Percentiles rank a stretch among this genome's conserved stretches.
phyloP scores from a whole-genome alignment of 1,140 invertebrate species.

The Scaptodrosophila lebanonensis region DNA sequence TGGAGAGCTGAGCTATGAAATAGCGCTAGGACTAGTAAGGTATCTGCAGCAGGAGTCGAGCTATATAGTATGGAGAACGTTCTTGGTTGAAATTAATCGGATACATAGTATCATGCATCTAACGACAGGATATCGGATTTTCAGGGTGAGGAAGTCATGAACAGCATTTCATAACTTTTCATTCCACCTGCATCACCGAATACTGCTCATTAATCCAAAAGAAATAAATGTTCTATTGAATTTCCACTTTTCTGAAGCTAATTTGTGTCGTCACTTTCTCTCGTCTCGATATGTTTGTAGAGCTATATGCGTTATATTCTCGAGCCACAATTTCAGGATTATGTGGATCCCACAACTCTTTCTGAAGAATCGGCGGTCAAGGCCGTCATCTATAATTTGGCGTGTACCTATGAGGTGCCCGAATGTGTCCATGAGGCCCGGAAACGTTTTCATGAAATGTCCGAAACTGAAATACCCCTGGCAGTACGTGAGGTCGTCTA shows the following conservation, averaged over 20 bases:
- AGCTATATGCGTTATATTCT: too few relatives aligned
- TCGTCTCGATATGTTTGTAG: too few relatives aligned
- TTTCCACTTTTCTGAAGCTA: too few relatives aligned
- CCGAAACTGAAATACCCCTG: constrained; percentile 80
- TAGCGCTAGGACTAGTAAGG: constrained; percentile 79
- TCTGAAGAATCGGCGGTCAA: neutral
- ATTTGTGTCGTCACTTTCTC: too few relatives aligned
- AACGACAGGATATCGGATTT: constrained; percentile 78
- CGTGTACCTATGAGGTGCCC: constrained; percentile 80
- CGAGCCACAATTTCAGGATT: too few relatives aligned
- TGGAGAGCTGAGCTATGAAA: constrained; percentile 81
- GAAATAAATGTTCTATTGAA: too few relatives aligned
- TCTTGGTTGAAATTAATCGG: constrained; percentile 78
- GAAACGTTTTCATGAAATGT: constrained; percentile 80
- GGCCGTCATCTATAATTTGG: constrained; percentile 73
- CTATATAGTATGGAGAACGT: constrained; percentile 82
- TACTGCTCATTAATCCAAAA: too few relatives aligned
- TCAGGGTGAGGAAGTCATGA: constrained; percentile 69
- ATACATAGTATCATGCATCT: constrained; percentile 78
- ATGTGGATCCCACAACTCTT: too few relatives aligned
- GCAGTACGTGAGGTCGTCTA: constrained; percentile 85
- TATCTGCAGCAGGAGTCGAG: constrained; percentile 82
- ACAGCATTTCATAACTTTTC: too few relatives aligned
- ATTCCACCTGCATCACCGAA: too few relatives aligned
- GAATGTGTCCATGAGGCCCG: constrained; percentile 81